Evolutionary conservation across 2,113 vertebrate species (phyloP), one percentile per base, ranked within the genome.

Genomic region (Sinocyclocheilus anophthalmus): DNA sequence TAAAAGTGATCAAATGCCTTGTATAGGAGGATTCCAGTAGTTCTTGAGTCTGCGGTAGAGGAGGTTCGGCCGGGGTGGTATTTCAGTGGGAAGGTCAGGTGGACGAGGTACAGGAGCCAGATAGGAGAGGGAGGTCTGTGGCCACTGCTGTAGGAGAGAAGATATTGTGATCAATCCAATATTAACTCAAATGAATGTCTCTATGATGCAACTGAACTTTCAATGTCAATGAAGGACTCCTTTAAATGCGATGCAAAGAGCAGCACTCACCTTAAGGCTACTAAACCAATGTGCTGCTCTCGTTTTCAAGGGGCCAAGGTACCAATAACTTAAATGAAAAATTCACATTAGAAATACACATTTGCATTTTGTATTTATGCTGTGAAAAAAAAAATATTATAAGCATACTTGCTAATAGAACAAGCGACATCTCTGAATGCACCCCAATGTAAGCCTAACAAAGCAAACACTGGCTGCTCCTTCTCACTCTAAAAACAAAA

Each of bases 241-340:
- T 65, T 50, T 50, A 22, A 10, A 18, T 42, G 12, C 20, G 12
- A 70, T 50, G 39, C 11, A 26, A 65, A 55, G 6, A 61, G 55
- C 4, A 37, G 75, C 11, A 37, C 89, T 91, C 93, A 99, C 98
- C 95, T 93, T 95, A 37, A 99, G 87, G 3, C 96, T 95, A 70
- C 94, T 96, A 86, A 99, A 97, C 93, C 97, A 96, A 88, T 99
- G 96, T 79, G 97, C 97, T 88, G 97, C 97, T 92, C 95, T 96
- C 37, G 93, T 95, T 94, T 99, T 99, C 86, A 99, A 92, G 84
- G 97, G 98, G 30, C 98, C 98, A 45, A 99, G 95, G 87, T 98
- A 99, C 98, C 98, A 99, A 88, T 96, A 99, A 89, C 98, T 99
- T 90, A 70, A 26, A 42, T 84, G 42, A 42, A 4, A 65, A 42